Conservation (phyloP, 2,888 invertebrate species). For the Thumatha senex region DNA sequence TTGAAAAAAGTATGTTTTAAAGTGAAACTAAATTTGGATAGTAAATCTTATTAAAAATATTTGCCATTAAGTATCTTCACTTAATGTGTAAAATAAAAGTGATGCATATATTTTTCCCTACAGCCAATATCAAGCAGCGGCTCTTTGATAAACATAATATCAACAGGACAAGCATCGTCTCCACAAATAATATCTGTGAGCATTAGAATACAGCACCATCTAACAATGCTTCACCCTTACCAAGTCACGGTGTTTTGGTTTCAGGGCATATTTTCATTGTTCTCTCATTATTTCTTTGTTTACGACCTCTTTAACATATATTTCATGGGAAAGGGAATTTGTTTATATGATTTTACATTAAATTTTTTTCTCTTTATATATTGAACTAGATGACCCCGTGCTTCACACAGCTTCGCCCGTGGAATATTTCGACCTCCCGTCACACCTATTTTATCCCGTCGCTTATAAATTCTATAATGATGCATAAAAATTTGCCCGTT, state of each 20-base stretch:
- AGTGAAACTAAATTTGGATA: no score
- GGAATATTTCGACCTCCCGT: no score
- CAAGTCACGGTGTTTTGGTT: constrained; percentile 41
- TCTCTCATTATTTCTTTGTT: not conserved
- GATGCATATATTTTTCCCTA: constrained; percentile 46
- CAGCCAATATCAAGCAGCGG: constrained; percentile 79
- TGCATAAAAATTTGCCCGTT: no score
- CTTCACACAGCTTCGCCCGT: no score
- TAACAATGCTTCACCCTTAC: constrained; percentile 37
- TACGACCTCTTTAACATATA: not conserved
- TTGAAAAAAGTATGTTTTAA: no score
- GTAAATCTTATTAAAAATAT: no score
- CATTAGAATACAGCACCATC: constrained; percentile 53
- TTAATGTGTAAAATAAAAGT: not conserved
- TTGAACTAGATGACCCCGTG: no score
- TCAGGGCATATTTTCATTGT: constrained; percentile 14
- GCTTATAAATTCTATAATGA: no score
- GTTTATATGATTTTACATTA: not conserved
- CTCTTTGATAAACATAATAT: constrained; percentile 80
- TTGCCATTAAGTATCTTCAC: no score
- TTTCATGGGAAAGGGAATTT: not conserved
- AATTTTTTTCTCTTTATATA: not conserved
- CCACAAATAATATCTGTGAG: constrained; percentile 78
- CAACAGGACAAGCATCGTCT: constrained; percentile 76
- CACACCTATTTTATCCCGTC: no score